phyloP scores from a whole-genome alignment of 2,888 invertebrate genomes.

The Coecobrya sp. region DNA sequence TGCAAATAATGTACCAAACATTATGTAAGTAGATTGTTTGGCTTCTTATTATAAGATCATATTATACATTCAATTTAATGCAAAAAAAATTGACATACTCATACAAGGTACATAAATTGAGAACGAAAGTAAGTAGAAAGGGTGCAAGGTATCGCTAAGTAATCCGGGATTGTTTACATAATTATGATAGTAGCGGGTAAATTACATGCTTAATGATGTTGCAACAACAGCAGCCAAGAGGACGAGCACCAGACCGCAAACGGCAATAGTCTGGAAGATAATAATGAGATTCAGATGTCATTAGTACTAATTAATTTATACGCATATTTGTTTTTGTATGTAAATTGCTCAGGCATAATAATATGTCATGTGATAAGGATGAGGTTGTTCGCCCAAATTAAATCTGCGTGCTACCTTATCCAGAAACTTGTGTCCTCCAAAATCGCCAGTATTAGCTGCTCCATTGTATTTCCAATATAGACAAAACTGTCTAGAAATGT shows the following conservation, averaged over 20 bases:
- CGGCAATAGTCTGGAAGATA: slow-evolving; percentile 66
- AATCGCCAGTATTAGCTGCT: slow-evolving; percentile 43
- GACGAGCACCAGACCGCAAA: slow-evolving; percentile 69
- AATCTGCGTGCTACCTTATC: slow-evolving; percentile 56
- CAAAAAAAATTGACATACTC: too few species aligned
- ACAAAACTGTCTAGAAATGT: slow-evolving; percentile 74
- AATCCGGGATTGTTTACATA: too few species aligned
- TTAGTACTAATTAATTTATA: too few species aligned
- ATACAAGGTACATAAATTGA: background rate
- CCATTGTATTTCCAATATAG: slow-evolving; percentile 78
- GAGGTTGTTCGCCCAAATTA: too few species aligned
- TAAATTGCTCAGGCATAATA: too few species aligned
- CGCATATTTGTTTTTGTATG: too few species aligned
- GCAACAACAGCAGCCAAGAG: slow-evolving; percentile 73
- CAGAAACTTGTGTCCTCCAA: slow-evolving; percentile 59
- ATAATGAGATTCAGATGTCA: background rate
- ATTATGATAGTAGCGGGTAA: background rate
- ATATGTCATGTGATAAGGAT: too few species aligned
- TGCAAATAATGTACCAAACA: too few species aligned
- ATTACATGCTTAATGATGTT: slow-evolving; percentile 70
- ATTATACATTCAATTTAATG: too few species aligned
- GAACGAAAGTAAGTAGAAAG: background rate
- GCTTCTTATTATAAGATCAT: too few species aligned
- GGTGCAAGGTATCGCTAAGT: too few species aligned
- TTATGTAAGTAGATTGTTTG: too few species aligned